phyloP scores from a whole-genome alignment of 2,888 invertebrate species.

The Camptogramma bilineatum region DNA sequence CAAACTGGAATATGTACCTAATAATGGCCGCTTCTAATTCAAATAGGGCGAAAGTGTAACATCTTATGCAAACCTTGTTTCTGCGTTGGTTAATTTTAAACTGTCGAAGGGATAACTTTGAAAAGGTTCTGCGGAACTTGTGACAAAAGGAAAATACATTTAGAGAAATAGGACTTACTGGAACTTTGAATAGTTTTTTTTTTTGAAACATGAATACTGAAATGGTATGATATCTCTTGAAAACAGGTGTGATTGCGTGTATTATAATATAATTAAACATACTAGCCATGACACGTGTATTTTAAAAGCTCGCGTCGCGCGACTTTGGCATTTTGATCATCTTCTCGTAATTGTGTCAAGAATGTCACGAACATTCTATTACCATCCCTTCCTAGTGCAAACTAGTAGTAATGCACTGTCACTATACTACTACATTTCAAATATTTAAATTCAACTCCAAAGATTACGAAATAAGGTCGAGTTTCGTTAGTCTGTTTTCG shows the following conservation, averaged over 20 bases:
- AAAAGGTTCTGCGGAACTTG: no score
- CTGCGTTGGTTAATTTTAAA: neutral
- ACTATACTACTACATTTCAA: neutral
- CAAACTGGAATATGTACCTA: constrained; percentile 17
- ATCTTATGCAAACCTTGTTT: neutral
- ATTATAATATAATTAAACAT: no score
- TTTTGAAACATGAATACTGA: no score
- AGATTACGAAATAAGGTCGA: constrained; percentile 1
- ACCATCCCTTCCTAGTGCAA: constrained; percentile 5
- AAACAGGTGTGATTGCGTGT: no score
- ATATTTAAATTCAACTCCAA: constrained; percentile 3
- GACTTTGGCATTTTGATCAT: neutral
- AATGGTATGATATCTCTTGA: no score
- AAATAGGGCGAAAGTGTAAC: constrained; percentile 7
- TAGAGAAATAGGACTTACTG: no score
- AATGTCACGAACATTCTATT: constrained; percentile 11
- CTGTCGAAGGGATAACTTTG: no score
- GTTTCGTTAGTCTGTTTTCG: neutral
- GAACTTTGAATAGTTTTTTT: no score
- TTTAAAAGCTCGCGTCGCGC: no score
- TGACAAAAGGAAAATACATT: no score
- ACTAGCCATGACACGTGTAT: no score
- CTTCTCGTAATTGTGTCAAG: constrained; percentile 4
- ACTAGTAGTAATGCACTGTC: neutral
- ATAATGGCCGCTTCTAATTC: constrained; percentile 20